Evolutionary conservation across 2,797 vertebrate genomes (phyloP), one percentile per base, ranked within the genome.

Genomic region (Notolepis coatsorum): DNA sequence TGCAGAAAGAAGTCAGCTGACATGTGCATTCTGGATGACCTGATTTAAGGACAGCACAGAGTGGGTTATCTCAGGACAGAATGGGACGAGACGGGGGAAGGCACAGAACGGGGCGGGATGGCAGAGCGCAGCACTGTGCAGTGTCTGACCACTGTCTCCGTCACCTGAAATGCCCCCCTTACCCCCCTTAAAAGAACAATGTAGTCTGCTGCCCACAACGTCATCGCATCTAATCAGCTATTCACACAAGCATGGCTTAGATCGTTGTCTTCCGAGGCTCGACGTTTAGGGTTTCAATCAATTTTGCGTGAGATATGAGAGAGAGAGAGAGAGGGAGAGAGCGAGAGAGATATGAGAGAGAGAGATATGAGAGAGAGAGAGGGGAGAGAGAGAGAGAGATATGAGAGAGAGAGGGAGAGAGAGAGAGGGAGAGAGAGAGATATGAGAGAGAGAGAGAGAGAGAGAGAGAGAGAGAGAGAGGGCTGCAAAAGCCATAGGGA

Each of bases 281-380:
- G 47, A 61, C 71, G 82, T 87, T 87, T 89, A 82, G 75, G 61
- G 75, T 88, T 88, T 89, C 84, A 87, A 87, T 89, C 87, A 84
- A 89, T 88, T 69, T 76, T 57, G 46, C 78, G 79, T 82, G 77
- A 79, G 77, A 79, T 77, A 75, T 80, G 73, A 20, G 48, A 33
- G 8, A 23, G 3, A 25, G 38, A 41, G 38, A 10, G 38, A 3
- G 15, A 10, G 38, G n/a, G 15, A 10, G 38, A 4, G 43, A 12
- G 39, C 21, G 27, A 57, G 15, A 7, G 27, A 20, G 48, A 21
- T n/a, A n/a, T n/a, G 48, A 31, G 17, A n/a, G 28, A 21, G 48
- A 35, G 48, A 51, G 28, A 35, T n/a, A n/a, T n/a, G 47, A 31
- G 47, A 30, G 24, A 17, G 47, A 49, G 46, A 33, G 48, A 50